Evolutionary conservation across 2,888 invertebrate genomes (phyloP).

Genomic region (Tipula vernalis): DNA sequence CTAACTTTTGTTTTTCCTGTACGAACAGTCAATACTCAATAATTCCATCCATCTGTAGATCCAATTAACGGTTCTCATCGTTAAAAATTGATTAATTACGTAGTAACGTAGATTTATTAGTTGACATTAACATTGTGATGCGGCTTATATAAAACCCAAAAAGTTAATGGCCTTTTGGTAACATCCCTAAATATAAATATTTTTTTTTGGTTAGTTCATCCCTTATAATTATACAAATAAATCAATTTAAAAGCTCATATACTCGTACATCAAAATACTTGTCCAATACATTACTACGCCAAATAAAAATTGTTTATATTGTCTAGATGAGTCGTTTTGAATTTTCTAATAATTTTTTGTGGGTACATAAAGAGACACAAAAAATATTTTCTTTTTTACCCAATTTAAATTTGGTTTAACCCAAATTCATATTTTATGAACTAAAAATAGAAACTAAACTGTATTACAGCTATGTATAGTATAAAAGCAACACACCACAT

Average conservation of each 20-base stretch:
- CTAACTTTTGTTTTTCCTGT: neutral
- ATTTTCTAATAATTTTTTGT: neutral
- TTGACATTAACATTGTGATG: no score
- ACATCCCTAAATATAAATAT: neutral
- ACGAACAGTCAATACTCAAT: no score
- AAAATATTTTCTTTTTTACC: neutral
- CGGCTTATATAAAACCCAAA: neutral
- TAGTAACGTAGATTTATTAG: no score
- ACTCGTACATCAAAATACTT: neutral
- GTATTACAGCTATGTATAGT: neutral
- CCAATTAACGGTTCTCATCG: no score
- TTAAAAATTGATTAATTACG: no score
- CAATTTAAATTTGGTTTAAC: neutral
- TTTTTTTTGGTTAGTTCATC: neutral
- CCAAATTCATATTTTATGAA: neutral
- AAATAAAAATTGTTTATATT: neutral
- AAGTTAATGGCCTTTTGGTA: neutral
- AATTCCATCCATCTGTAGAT: no score
- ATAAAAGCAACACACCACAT: neutral
- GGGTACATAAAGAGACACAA: neutral
- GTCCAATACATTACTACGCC: neutral
- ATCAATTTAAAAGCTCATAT: neutral
- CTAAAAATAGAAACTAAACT: neutral
- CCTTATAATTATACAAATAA: neutral
- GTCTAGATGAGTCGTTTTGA: neutral